These are phyloP conservation scores for Neoseiulus cucumeris DNA, from an alignment of 1,140 invertebrate genomes.

Conservation along the genomic window DNA sequence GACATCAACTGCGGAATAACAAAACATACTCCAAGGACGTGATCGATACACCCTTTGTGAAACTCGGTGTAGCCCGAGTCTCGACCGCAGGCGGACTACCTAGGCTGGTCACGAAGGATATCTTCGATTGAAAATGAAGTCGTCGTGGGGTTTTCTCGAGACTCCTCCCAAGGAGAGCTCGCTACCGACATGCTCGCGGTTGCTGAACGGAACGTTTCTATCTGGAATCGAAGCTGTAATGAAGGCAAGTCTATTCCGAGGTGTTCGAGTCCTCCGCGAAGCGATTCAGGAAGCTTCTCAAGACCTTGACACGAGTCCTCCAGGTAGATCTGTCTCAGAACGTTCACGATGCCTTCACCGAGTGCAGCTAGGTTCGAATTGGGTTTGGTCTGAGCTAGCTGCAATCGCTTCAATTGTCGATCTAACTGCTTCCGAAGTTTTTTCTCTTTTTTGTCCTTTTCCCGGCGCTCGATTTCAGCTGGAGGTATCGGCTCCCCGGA, in stretches of 20 bases:
- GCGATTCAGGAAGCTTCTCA: not conserved
- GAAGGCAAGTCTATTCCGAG: not conserved
- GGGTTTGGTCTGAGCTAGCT: constrained; percentile 19
- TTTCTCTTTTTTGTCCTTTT: constrained; percentile 50
- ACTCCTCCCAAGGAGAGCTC: not conserved
- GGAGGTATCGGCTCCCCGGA: constrained; percentile 89
- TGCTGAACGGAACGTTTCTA: not conserved
- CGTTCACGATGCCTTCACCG: constrained; percentile 4
- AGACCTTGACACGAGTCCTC: not conserved
- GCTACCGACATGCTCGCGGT: not conserved
- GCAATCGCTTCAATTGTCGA: constrained; percentile 63
- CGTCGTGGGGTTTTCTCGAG: not conserved
- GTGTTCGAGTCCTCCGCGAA: not conserved
- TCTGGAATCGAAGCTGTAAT: not conserved
- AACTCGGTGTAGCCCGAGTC: too few relatives aligned
- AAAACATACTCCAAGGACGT: too few relatives aligned
- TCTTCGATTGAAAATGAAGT: constrained; percentile 3
- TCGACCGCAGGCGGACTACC: not conserved
- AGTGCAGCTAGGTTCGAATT: not conserved
- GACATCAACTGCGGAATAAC: too few relatives aligned
- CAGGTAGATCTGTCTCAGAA: not conserved
- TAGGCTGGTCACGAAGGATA: not conserved
- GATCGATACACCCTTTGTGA: too few relatives aligned
- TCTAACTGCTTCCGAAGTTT: constrained; percentile 77
- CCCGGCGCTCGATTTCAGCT: constrained; percentile 71